A percentile compares a stretch with the other conserved stretches of the same genome.
These are phyloP conservation scores for Drosophila kambysellisi DNA, from an alignment of 2,888 invertebrate genomes.

Conservation along the genomic window DNA sequence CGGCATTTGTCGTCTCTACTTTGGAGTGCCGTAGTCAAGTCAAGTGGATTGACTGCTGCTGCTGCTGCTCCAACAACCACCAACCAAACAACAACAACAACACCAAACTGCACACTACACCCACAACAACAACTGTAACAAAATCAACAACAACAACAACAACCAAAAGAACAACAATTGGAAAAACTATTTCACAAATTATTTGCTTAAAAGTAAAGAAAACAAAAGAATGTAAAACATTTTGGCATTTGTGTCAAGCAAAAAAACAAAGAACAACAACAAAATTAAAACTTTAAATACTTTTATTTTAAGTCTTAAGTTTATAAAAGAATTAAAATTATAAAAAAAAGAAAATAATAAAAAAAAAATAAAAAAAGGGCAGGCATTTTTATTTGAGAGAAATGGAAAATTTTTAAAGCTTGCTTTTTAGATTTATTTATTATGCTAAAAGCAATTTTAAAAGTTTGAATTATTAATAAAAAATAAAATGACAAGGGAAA, in stretches of 20 bases:
- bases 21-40: slow-evolving; percentile 66
- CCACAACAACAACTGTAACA: slow-evolving; percentile 58
- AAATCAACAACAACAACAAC: slow-evolving; percentile 60
- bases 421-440: neutral
- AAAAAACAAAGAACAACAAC: slow-evolving; percentile 52
- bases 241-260: slow-evolving; percentile 82
- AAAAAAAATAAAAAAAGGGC: slow-evolving; percentile 39
- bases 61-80: slow-evolving; percentile 9
- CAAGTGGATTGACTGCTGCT: slow-evolving; percentile 8
- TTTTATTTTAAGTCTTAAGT: slow-evolving; percentile 86
- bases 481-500: neutral
- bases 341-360: slow-evolving; percentile 79
- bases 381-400: neutral
- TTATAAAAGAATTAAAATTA: slow-evolving; percentile 84
- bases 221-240: slow-evolving; percentile 79
- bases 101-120: slow-evolving; percentile 51
- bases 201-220: slow-evolving; percentile 71
- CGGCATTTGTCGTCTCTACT: slow-evolving; percentile 73
- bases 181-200: slow-evolving; percentile 68
- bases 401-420: neutral
- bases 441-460: neutral
- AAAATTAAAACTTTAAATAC: slow-evolving; percentile 82
- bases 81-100: slow-evolving; percentile 43
- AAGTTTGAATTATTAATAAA: neutral
- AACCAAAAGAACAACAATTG: slow-evolving; percentile 63